phyloP scores from a whole-genome alignment of 2,888 invertebrate genomes.

The Dryobotodes eremita region DNA sequence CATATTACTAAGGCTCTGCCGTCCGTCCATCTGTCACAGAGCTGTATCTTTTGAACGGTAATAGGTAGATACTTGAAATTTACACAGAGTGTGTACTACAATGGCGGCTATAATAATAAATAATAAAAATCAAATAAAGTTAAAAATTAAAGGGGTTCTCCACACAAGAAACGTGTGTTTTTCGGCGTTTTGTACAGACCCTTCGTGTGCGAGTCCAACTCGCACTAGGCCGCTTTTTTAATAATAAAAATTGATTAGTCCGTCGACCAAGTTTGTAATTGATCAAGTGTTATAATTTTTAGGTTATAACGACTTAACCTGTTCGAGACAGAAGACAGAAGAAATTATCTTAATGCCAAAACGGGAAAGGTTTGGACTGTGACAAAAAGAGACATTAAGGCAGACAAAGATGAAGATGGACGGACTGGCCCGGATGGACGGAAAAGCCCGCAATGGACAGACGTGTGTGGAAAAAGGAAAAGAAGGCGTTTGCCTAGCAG shows the following conservation, averaged over 20 bases:
- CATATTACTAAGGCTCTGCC: neutral
- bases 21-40: neutral
- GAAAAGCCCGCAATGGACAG: neutral
- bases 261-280: constrained; percentile 67
- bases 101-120: neutral
- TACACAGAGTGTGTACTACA: neutral
- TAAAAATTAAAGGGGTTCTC: neutral
- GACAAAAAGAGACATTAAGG: constrained; percentile 31
- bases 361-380: constrained; percentile 19
- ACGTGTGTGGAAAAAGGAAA: neutral
- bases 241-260: constrained; percentile 59
- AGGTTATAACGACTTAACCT: constrained; percentile 20
- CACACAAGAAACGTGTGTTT: too few relatives aligned
- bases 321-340: too few relatives aligned
- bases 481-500: neutral
- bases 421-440: neutral
- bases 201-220: too few relatives aligned
- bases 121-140: neutral
- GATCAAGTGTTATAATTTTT: constrained; percentile 43
- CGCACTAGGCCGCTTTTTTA: neutral
- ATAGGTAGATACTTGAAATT: neutral
- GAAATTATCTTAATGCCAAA: constrained; percentile 36
- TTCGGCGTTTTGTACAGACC: too few relatives aligned
- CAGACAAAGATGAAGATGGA: neutral
- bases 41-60: neutral